Conservation (phyloP, 2,888 invertebrate species). For the Bimastos eiseni region DNA sequence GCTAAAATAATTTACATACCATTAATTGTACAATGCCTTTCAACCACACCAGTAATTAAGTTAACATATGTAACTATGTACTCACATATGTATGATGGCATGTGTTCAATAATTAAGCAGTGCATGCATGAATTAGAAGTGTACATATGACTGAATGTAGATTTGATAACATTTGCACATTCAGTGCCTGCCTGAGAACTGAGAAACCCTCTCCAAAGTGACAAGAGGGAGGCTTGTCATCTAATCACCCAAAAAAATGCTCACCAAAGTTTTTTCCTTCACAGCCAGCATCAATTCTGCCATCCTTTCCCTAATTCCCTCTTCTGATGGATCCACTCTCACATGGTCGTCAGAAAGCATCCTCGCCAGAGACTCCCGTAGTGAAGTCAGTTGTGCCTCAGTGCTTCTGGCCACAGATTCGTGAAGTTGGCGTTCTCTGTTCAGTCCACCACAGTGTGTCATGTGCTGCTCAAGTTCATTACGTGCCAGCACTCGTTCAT, state of each 20-base stretch:
- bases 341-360: slow-evolving; percentile 50
- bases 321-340: slow-evolving; percentile 51
- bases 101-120: not conserved
- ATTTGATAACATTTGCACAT: not conserved
- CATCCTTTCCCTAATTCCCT: slow-evolving; percentile 54
- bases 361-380: slow-evolving; percentile 56
- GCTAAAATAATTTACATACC: not conserved
- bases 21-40: not conserved
- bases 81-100: not conserved
- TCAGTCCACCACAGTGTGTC: not conserved
- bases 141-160: not conserved
- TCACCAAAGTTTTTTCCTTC: slow-evolving; percentile 53
- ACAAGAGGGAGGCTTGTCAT: not conserved
- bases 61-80: not conserved
- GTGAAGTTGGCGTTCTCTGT: not conserved
- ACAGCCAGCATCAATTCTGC: slow-evolving; percentile 45
- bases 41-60: not conserved
- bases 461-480: not conserved
- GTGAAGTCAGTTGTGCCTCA: slow-evolving; percentile 49
- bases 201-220: not conserved
- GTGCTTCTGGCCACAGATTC: slow-evolving; percentile 8
- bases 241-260: slow-evolving; percentile 28
- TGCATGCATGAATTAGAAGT: not conserved
- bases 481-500: not conserved
- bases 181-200: no score